Evolutionary conservation across 1,140 invertebrate genomes (phyloP).

Genomic region (Philaenus spumarius): DNA sequence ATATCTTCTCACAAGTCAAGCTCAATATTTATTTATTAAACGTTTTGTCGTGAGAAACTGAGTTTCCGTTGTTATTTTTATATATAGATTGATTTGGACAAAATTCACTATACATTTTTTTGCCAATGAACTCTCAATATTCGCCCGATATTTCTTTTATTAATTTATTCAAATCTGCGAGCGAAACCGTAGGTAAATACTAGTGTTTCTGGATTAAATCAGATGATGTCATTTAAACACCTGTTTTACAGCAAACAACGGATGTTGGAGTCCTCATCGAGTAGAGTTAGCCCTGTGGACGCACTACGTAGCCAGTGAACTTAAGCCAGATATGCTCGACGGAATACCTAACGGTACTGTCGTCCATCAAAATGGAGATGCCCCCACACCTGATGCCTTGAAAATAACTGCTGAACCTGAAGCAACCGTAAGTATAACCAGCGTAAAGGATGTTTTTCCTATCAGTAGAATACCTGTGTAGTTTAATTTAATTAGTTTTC

Average conservation of each 20-base stretch:
- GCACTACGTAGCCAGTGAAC: conserved; percentile 75
- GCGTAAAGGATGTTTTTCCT: too few species aligned
- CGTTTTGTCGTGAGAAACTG: too few species aligned
- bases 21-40: too few species aligned
- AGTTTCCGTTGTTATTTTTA: too few species aligned
- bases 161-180: too few species aligned
- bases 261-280: conserved; percentile 71
- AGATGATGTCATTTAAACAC: conserved; percentile 2
- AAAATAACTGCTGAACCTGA: conserved; percentile 9
- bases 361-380: conserved; percentile 23
- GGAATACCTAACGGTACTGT: conserved; percentile 51
- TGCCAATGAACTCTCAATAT: too few species aligned
- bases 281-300: conserved; percentile 88
- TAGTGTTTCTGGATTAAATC: neutral
- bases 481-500: neutral
- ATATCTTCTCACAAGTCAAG: too few species aligned
- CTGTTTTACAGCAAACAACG: conserved; percentile 46
- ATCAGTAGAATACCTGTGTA: neutral
- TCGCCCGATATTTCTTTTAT: too few species aligned
- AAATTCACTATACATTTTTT: too few species aligned
- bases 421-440: conserved; percentile 12
- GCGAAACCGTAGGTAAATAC: too few species aligned
- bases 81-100: too few species aligned
- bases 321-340: conserved; percentile 74
- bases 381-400: neutral